Evolutionary conservation across 2,888 invertebrate species (phyloP).

Genomic region (Dynastes grantii): DNA sequence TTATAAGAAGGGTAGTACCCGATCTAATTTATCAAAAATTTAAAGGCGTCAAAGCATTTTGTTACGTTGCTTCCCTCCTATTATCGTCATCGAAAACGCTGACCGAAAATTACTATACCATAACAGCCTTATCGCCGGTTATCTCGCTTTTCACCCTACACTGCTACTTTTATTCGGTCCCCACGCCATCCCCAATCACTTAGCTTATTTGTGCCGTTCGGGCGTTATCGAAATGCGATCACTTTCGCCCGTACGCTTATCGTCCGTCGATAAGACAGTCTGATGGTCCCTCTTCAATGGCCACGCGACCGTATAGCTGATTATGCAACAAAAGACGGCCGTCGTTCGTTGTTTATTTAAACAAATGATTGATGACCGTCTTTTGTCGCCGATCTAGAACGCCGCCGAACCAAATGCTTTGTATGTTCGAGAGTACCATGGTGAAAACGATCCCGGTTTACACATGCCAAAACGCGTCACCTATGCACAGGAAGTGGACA

Average conservation of each 20-base stretch:
- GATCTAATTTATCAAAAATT: constrained; percentile 6
- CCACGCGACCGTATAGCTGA: constrained; percentile 56
- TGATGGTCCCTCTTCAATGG: constrained; percentile 54
- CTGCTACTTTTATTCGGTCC: neutral
- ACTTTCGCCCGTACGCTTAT: constrained; percentile 49
- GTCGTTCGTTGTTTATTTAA: constrained; percentile 64
- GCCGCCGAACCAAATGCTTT: neutral
- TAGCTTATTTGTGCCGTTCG: constrained; percentile 62
- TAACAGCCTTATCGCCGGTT: constrained; percentile 12
- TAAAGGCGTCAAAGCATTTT: constrained; percentile 11
- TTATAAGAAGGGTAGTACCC: neutral
- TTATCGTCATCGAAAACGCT: neutral
- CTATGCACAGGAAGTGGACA: constrained; percentile 54
- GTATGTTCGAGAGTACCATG: constrained; percentile 12
- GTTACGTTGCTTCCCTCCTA: constrained; percentile 1
- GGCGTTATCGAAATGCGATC: constrained; percentile 63
- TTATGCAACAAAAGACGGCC: constrained; percentile 63
- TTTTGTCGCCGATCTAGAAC: constrained; percentile 57
- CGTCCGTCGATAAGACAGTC: constrained; percentile 52
- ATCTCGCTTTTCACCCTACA: neutral
- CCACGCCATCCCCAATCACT: constrained; percentile 58
- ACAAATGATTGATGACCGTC: constrained; percentile 66
- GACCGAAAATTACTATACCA: constrained; percentile 14
- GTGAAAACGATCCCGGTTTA: constrained; percentile 29
- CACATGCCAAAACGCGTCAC: too few species aligned